Evolutionary conservation across 37 sponge, comb jelly and placozoan species (phyloP).

Genomic region (Ephydatia muelleri): DNA sequence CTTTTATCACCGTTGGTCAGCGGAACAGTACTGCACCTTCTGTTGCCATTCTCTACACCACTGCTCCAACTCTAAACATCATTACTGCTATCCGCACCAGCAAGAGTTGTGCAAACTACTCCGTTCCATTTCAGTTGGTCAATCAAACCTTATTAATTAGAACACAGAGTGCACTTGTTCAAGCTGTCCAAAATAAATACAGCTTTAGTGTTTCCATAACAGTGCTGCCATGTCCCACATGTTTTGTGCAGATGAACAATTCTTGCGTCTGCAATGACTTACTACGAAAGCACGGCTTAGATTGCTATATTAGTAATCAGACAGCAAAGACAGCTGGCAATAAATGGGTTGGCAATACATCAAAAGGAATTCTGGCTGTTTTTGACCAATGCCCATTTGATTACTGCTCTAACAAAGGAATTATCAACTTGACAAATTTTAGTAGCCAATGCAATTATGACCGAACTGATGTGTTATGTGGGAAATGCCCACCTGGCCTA

Average conservation of each 20-base stretch:
- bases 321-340: not conserved
- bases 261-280: not conserved
- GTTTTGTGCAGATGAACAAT: not conserved
- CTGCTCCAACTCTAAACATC: not conserved
- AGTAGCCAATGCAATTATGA: constrained; percentile 21
- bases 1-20: constrained; percentile 2
- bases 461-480: constrained; percentile 34
- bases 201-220: not conserved
- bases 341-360: not conserved
- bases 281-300: not conserved
- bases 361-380: not conserved
- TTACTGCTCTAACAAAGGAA: not conserved
- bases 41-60: not conserved
- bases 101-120: not conserved
- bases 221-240: constrained; percentile 8
- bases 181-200: not conserved
- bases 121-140: not conserved
- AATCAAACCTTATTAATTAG: not conserved
- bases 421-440: not conserved
- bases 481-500: constrained; percentile 19
- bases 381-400: constrained; percentile 16
- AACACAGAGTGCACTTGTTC: not conserved
- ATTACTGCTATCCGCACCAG: not conserved
- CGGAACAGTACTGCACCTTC: not conserved
- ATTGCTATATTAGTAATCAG: not conserved